phyloP scores from a whole-genome alignment of 92 coral and sea anemone genomes.

The Epizoanthus fatuus region DNA sequence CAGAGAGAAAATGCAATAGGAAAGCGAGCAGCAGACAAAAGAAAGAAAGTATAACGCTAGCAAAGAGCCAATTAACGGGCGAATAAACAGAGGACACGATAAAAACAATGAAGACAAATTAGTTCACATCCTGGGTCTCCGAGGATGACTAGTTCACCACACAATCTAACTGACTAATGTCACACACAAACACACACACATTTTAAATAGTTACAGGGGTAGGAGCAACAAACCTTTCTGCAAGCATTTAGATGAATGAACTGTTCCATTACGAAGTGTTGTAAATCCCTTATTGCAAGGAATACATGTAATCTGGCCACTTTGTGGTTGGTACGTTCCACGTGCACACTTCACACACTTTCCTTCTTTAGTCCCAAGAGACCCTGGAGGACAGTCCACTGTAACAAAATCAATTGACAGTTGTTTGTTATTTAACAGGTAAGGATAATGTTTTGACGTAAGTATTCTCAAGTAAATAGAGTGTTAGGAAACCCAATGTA shows the following conservation, averaged over 20 bases:
- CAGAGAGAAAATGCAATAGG: too few relatives aligned
- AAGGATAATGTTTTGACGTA: neutral
- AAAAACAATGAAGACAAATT: too few relatives aligned
- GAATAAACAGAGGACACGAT: too few relatives aligned
- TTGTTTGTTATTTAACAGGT: too few relatives aligned
- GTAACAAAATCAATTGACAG: neutral
- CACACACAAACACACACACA: too few relatives aligned
- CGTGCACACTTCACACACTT: constrained; percentile 31
- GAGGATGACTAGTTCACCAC: too few relatives aligned
- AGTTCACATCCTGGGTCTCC: too few relatives aligned
- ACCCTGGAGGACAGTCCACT: constrained; percentile 45
- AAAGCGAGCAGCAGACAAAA: too few relatives aligned
- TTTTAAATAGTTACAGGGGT: too few relatives aligned
- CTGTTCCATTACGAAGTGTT: neutral
- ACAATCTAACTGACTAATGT: too few relatives aligned
- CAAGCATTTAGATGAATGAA: constrained; percentile 25
- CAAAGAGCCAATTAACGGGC: too few relatives aligned
- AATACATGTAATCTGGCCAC: constrained; percentile 31
- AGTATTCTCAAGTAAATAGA: neutral
- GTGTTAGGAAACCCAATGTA: neutral
- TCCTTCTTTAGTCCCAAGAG: constrained; percentile 30
- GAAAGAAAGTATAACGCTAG: too few relatives aligned
- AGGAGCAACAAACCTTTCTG: constrained; percentile 40
- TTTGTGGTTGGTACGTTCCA: constrained; percentile 51
- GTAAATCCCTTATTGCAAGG: constrained; percentile 22